Percentiles rank a stretch among this genome's conserved stretches.
phyloP scores from a whole-genome alignment of 1,140 invertebrate genomes.

The Achatina immaculata region DNA sequence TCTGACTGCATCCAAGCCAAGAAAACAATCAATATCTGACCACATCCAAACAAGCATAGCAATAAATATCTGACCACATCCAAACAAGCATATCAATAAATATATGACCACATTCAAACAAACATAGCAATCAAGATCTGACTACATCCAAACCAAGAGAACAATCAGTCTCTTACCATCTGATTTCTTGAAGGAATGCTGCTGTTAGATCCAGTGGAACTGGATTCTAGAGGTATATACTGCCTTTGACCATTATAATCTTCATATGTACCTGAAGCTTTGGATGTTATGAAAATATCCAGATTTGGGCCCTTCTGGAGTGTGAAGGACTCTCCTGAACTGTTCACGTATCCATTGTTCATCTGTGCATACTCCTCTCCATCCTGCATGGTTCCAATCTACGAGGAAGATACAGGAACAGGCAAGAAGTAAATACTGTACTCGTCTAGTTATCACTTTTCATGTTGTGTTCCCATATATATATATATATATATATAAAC shows the following conservation, averaged over 20 bases:
- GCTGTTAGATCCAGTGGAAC: not conserved
- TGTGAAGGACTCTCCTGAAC: not conserved
- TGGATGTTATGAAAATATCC: conserved; percentile 29
- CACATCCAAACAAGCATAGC: not conserved
- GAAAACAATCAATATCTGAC: too few species aligned
- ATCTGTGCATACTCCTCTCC: not conserved
- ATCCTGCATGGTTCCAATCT: conserved; percentile 26
- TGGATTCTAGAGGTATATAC: not conserved
- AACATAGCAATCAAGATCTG: not conserved
- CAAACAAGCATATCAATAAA: not conserved
- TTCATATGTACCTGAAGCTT: not conserved
- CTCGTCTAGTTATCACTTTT: not conserved
- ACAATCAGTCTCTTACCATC: not conserved
- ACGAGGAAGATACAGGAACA: not conserved
- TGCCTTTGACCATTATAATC: not conserved
- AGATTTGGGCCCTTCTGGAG: conserved; percentile 22
- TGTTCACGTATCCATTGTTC: not conserved
- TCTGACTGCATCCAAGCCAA: too few species aligned
- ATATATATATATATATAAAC: too few species aligned
- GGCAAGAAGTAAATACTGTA: not conserved
- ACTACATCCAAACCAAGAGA: too few species aligned
- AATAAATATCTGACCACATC: not conserved
- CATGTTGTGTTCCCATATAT: too few species aligned
- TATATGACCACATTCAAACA: too few species aligned
- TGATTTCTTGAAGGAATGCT: not conserved